Evolutionary conservation across 1,140 invertebrate genomes (phyloP), one percentile per base, ranked within the genome.

Genomic region (Drosophila takahashii): DNA sequence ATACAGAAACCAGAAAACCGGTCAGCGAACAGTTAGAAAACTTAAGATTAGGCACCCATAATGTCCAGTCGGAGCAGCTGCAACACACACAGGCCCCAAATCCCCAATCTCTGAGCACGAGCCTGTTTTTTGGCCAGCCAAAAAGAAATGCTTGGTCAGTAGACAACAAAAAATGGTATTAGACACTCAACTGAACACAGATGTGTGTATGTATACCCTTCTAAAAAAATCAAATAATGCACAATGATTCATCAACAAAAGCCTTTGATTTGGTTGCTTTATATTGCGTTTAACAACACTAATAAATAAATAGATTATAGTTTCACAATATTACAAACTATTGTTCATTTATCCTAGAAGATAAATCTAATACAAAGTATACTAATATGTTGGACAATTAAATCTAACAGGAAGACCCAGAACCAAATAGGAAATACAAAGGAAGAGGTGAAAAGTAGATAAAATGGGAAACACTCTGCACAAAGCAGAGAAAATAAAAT

Each of bases 11-110:
- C 9, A 16, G 6, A 27, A 69, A 70, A 67, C 62, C 64, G 27
- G 62, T 70, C 36, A n/a, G 26, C 13, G 3, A 45, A 11, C 64
- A 16, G 64, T 70, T 70, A 57, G 67, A 65, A 67, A 67, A 41
- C 58, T 22, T 39, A 27, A 64, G 32, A 44, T 22, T 32, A 27
- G 65, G 32, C 64, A 70, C 34, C 64, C 61, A 58, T 42, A 47
- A 18, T 39, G 53, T 48, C 53, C 53, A 59, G 62, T 59, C 54
- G 6, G 1, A 16, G 53, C 60, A 59, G 60, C 60, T 62, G 60
- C 32, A 59, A 5, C 18, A 48, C 32, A 8, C 47, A 50, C n/a
- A 50, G 26, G n/a, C 47, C 47, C 47, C 22, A 47, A 47, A 9
- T 47, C 22, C 45, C 45, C 27, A 16, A 32, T n/a, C 45, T 50